Base-by-base conservation (phyloP, 2,113 vertebrate genomes). In the Salvator merianae region DNA sequence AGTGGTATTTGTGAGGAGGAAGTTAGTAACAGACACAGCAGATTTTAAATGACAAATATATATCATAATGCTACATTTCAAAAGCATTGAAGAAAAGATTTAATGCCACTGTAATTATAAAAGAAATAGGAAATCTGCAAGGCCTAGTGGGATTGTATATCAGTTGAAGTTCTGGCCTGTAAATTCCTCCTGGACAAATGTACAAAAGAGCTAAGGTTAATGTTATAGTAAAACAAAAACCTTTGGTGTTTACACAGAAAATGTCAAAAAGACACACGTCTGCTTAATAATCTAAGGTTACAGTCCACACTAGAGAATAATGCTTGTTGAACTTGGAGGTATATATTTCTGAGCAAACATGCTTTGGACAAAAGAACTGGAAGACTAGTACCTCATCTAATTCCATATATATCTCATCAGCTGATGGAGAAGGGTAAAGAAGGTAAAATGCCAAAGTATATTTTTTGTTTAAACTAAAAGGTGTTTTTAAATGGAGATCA, bases 1-100 rank as follows among this genome's bases (percentile, higher is more conserved):
- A 68, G 50, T 89, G 87, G 77, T 85, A 93, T 91, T 90, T 92
- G 82, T 92, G 82, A 91, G 43, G 9, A 47, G 43, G 82, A 75
- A 88, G 84, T 87, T 89, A 89, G 89, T 87, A 93, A 81, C 84
- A 91, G 85, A 85, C 88, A 89, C 92, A 83, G 88, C 30, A 77
- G 81, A 92, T 82, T 70, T 86, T 91, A 85, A 30, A 76, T 92
- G 88, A 92, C 59, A 91, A 86, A 87, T 32, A 88, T 66, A 80
- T 79, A 79, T 79, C 77, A 69, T 80, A 84, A 89, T 90, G 88
- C 78, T 80, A 66, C 81, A 7, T 59, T 20, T 20, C 14, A 20
- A 59, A 59, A 59, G 14, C 43, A 47, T 47, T 47, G 80, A 84
- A 85, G 55, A 76, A 84, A 16, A 40, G 83, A 89, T 82, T 63